phyloP scores from a whole-genome alignment of 2,113 vertebrate genomes.

The Urocitellus parryii region DNA sequence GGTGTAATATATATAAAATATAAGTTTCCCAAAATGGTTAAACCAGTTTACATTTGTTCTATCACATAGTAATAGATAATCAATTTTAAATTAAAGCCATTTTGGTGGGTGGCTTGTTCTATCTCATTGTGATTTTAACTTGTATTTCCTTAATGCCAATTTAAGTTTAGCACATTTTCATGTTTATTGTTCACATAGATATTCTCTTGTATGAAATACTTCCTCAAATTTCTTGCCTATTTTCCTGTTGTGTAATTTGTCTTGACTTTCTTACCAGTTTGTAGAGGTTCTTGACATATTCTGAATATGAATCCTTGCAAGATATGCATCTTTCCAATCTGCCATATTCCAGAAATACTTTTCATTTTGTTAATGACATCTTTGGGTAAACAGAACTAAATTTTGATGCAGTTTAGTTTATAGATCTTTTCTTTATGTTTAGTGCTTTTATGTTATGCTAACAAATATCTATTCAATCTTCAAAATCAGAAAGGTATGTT shows the following conservation, averaged over 20 bases:
- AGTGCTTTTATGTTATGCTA: constrained; percentile 2
- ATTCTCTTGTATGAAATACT: neutral
- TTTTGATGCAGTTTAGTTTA: constrained; percentile 15
- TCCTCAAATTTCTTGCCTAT: neutral
- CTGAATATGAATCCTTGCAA: neutral
- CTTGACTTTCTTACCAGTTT: neutral
- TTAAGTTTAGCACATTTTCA: neutral
- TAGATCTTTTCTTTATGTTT: constrained; percentile 36
- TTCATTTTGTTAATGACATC: neutral
- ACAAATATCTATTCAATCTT: constrained; percentile 38
- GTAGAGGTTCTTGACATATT: neutral
- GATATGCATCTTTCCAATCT: neutral
- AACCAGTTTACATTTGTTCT: neutral
- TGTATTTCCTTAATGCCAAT: neutral
- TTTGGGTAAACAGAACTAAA: constrained; percentile 8
- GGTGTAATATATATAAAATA: neutral
- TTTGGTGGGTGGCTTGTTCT: neutral
- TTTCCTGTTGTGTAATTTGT: neutral
- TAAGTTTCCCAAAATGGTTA: neutral
- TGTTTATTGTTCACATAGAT: neutral
- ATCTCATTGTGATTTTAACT: constrained; percentile 30
- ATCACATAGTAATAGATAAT: neutral
- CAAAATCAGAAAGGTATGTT: neutral
- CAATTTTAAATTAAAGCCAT: neutral
- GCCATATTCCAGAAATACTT: neutral